These are phyloP conservation scores for Drosophila erecta DNA, from an alignment of 1,140 invertebrate genomes.

Conservation along the genomic window DNA sequence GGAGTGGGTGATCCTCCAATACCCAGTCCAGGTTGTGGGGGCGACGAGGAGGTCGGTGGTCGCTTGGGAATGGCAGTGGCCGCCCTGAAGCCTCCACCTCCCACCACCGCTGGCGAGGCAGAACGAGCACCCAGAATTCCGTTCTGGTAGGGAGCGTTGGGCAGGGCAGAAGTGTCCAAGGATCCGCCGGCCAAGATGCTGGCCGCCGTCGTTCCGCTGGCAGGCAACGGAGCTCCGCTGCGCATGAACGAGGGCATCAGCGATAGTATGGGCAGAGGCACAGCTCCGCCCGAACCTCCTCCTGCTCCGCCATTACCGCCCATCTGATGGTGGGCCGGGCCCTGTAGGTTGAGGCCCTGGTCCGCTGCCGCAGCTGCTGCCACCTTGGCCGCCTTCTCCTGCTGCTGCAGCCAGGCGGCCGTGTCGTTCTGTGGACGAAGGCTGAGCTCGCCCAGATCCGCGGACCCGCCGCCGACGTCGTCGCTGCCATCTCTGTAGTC, in stretches of 20 bases:
- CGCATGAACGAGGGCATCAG: constrained; percentile 84
- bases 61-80: constrained; percentile 76
- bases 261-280: constrained; percentile 85
- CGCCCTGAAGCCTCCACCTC: constrained; percentile 62
- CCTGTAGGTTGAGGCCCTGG: constrained; percentile 84
- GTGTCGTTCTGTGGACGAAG: constrained; percentile 83
- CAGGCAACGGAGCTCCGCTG: constrained; percentile 85
- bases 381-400: constrained; percentile 83
- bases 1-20: constrained; percentile 49
- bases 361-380: constrained; percentile 66
- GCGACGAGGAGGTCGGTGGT: constrained; percentile 46
- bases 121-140: constrained; percentile 82
- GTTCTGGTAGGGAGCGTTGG: constrained; percentile 72
- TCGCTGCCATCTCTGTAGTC: constrained; percentile 77
- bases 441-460: constrained; percentile 71
- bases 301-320: constrained; percentile 38
- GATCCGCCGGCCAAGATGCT: constrained; percentile 30
- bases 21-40: constrained; percentile 35
- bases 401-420: constrained; percentile 80
- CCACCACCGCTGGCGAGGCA: constrained; percentile 70
- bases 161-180: constrained; percentile 9
- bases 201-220: constrained; percentile 83
- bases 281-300: constrained; percentile 60
- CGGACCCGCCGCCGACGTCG: constrained; percentile 54
- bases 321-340: constrained; percentile 81